These are phyloP conservation scores for Rhegmatorhina hoffmannsi DNA, from an alignment of 2,113 vertebrate genomes.

Conservation along the genomic window DNA sequence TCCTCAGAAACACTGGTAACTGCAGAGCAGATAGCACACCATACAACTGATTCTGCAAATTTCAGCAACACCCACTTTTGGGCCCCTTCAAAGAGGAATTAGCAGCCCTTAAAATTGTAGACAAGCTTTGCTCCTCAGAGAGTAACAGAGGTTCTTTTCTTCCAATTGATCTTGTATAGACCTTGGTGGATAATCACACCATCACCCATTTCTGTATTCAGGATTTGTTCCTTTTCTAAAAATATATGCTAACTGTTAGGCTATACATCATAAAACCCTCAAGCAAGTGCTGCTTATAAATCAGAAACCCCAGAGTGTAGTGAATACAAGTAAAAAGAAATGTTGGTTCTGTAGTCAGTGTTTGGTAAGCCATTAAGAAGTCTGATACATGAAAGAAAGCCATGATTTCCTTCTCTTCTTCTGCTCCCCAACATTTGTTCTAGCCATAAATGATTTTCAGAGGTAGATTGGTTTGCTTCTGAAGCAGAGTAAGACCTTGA, in stretches of 20 bases:
- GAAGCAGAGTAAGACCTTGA: not conserved
- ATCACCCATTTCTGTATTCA: not conserved
- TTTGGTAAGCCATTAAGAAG: not conserved
- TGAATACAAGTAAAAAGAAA: not conserved
- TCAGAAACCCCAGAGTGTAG: not conserved
- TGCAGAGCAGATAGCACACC: not conserved
- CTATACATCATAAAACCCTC: not conserved
- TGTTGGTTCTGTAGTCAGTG: not conserved
- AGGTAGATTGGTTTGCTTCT: not conserved
- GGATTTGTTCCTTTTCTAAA: not conserved
- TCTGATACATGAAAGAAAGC: not conserved
- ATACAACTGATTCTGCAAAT: not conserved
- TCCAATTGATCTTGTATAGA: not conserved
- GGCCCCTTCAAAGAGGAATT: not conserved
- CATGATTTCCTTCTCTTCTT: not conserved
- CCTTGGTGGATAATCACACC: not conserved
- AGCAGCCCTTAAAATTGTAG: not conserved
- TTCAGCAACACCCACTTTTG: not conserved
- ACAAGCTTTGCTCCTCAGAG: not conserved
- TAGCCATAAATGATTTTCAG: not conserved
- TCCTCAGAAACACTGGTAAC: slow-evolving; percentile 1
- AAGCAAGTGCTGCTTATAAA: not conserved
- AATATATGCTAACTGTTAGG: not conserved
- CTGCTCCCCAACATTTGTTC: not conserved
- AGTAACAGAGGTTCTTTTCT: not conserved